Base-by-base conservation (phyloP, 2,113 vertebrate genomes). In the human region DNA sequence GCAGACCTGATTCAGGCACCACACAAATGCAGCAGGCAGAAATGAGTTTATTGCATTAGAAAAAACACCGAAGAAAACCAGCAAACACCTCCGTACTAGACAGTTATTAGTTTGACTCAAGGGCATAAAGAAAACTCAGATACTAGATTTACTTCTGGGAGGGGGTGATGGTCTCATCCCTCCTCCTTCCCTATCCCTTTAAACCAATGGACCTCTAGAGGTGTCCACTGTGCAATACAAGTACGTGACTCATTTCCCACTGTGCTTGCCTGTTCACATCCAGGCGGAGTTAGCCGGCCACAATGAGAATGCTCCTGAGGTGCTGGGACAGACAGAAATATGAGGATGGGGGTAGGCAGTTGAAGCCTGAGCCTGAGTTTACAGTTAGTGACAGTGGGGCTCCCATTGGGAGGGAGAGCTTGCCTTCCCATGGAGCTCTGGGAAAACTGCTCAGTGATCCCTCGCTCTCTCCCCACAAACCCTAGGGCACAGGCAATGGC, bases 41-140 rank as follows among this genome's bases (percentile, higher is more conserved):
- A 83, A 97, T 98, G n/a, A 97, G 97, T 99, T 99, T 98, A 99
- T 98, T 99, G 98, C 92, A 97, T 99, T 98, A 99, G 97, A 98
- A 96, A 97, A 98, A 98, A 98, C 87, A 97, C 72, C 94, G 98
- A 97, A 94, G 95, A 94, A 98, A 98, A 98, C 97, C 94, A 90
- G 96, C 90, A 96, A 97, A 98, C 96, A 98, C 96, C 97, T 97
- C 97, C 87, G 17, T 96, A 94, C 93, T 97, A 98, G 97, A 98
- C 55, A 22, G 75, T 97, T 97, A 98, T 97, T 96, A 98, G 97
- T 83, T 30, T 97, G 95, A 96, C 96, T 98, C 87, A 3, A 98
- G 97, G 98, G 97, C 61, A 97, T 20, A 0, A 96, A 81, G 78
- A 32, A 98, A 96, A 92, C 92, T 95, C 97, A 97, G 97, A 97